Evolutionary conservation across 2,113 vertebrate genomes (phyloP).

Genomic region (Alexandromys fortis): DNA sequence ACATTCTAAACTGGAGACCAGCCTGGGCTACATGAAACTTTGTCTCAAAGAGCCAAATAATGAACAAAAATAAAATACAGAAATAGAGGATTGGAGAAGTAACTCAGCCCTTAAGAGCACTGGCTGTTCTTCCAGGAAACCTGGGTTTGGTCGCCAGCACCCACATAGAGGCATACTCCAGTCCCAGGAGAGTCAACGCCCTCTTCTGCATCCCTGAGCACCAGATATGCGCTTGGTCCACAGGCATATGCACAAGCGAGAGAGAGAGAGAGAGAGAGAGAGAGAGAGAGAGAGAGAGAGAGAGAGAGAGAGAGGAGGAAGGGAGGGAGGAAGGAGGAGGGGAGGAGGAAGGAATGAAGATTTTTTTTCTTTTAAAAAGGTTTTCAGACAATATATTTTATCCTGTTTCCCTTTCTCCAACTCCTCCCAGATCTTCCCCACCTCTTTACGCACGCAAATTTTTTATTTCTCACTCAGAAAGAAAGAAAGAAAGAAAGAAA

Average conservation of each 20-base stretch:
- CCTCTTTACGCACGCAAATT: neutral
- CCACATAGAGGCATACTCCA: neutral
- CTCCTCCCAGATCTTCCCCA: neutral
- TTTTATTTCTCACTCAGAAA: neutral
- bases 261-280: neutral
- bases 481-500: too few species aligned
- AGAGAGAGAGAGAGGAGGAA: too few species aligned
- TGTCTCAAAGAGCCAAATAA: neutral
- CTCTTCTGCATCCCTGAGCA: neutral
- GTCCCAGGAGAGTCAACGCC: neutral
- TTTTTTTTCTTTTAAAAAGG: neutral
- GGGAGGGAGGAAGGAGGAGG: neutral
- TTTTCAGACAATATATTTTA: neutral
- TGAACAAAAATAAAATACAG: neutral
- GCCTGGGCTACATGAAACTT: neutral
- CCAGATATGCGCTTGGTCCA: too few species aligned
- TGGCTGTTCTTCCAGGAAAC: neutral
- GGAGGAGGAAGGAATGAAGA: neutral
- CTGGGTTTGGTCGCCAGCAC: neutral
- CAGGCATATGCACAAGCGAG: neutral
- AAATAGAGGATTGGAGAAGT: neutral
- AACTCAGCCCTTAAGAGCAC: neutral
- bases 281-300: neutral
- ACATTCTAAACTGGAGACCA: neutral
- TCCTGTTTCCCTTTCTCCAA: neutral